A percentile compares a stretch with the other conserved stretches of the same genome.
phyloP scores from a whole-genome alignment of 2,888 invertebrate genomes.

The Pedicia rivosa region DNA sequence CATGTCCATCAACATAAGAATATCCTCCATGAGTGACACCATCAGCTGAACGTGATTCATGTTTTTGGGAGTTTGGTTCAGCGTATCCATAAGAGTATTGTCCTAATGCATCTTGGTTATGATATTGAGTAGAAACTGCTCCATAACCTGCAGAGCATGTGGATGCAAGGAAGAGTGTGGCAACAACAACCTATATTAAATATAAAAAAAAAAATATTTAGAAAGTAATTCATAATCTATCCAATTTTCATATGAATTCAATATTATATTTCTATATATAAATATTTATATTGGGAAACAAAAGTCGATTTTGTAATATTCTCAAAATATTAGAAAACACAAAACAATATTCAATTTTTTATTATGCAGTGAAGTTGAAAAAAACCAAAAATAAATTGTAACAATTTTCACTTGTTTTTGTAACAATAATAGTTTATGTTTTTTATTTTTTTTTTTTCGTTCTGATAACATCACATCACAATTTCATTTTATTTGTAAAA shows the following conservation, averaged over 20 bases:
- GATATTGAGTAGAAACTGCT: slow-evolving; percentile 35
- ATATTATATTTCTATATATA: neutral
- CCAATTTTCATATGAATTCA: neutral
- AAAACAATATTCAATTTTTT: neutral
- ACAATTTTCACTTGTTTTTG: too few relatives aligned
- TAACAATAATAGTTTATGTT: too few relatives aligned
- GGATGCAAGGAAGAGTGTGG: slow-evolving; percentile 23
- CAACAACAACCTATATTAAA: slow-evolving; percentile 22
- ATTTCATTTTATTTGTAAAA: too few relatives aligned
- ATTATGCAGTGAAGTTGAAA: too few relatives aligned
- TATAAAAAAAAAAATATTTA: neutral
- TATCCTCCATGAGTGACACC: slow-evolving; percentile 48
- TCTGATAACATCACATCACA: too few relatives aligned
- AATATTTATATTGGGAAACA: neutral
- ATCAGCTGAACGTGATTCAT: slow-evolving; percentile 41
- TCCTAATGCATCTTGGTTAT: slow-evolving; percentile 42
- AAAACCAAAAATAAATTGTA: neutral
- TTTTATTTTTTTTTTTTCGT: neutral
- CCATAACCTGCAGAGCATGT: slow-evolving; percentile 21
- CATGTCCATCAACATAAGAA: slow-evolving; percentile 51
- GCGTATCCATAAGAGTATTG: slow-evolving; percentile 47
- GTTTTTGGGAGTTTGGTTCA: slow-evolving; percentile 45
- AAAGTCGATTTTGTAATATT: too few relatives aligned
- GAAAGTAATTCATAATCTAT: neutral
- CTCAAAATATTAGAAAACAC: neutral